Conservation (phyloP, 2,888 invertebrate genomes). For the Vesta saturnalis region DNA sequence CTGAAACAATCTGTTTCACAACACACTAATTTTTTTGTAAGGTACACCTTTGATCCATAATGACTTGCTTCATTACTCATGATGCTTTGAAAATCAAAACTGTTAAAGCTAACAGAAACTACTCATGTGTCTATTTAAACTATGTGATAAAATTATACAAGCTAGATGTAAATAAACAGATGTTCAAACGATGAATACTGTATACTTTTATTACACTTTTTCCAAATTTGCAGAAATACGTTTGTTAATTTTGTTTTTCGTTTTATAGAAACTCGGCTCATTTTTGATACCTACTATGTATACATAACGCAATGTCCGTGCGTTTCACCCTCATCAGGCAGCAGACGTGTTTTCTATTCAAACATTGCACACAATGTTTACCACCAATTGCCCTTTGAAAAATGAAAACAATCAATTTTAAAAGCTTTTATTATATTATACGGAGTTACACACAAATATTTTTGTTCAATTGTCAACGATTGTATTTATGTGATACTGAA, state of each 20-base stretch:
- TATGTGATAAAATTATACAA: too few relatives aligned
- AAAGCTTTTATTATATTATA: slow-evolving; percentile 13
- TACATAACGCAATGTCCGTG: slow-evolving; percentile 22
- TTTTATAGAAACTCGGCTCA: not conserved
- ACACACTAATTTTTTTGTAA: too few relatives aligned
- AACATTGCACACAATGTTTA: slow-evolving; percentile 33
- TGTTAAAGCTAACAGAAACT: too few relatives aligned
- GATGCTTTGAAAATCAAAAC: too few relatives aligned
- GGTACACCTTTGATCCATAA: too few relatives aligned
- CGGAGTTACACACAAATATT: not conserved
- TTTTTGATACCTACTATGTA: slow-evolving; percentile 25
- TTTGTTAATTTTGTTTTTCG: not conserved
- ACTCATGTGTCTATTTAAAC: too few relatives aligned
- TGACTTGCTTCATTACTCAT: too few relatives aligned
- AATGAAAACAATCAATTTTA: slow-evolving; percentile 38
- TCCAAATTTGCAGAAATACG: not conserved
- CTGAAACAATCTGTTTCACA: too few relatives aligned
- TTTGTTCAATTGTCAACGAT: not conserved
- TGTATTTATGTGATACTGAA: not conserved
- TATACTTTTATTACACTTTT: too few relatives aligned
- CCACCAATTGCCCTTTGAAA: slow-evolving; percentile 36
- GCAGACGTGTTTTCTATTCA: slow-evolving; percentile 27
- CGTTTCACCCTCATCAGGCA: slow-evolving; percentile 25
- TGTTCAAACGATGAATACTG: too few relatives aligned
- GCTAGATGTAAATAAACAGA: too few relatives aligned